Base-by-base conservation (phyloP, 2,113 vertebrate species). In the Lates calcarifer region DNA sequence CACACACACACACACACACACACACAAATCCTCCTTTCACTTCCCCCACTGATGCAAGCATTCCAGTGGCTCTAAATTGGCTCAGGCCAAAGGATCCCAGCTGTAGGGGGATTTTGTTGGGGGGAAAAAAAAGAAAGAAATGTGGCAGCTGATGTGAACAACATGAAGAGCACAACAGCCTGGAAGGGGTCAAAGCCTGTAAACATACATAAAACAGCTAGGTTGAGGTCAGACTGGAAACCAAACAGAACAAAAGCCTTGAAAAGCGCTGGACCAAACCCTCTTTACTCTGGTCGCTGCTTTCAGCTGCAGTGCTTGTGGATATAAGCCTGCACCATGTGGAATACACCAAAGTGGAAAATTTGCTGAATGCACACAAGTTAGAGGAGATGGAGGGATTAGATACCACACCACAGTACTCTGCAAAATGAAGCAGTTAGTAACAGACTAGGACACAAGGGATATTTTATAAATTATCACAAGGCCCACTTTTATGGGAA, bases 341-440 rank as follows among this genome's bases (percentile, higher is more conserved):
- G 57, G 57, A 86, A 81, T 71, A 89, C 72, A 72, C 18, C 68
- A 62, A 62, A 87, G 70, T n/a, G 55, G 53, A 76, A 86, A 24
- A 45, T 56, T 55, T 81, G n/a, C 71, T 72, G 73, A 85, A 77
- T 56, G 70, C 62, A 70, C 60, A 86, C 56, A 83, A 83, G 53
- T 55, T 61, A 73, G 61, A 31, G 22, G 73, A 67, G 64, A 82
- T 49, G 55, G 61, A 57, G 74, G 62, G 87, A 88, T 87, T 83
- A 83, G 83, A 82, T 45, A 39, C 29, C 15, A 9, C 10, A 17
- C 4, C 49, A 41, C 79, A 63, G 53, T 76, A 71, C 75, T 86
- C 66, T 77, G 62, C 64, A 53, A 82, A 82, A 84, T 84, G 37
- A 81, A 70, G 43, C 81, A 66, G 70, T 79, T 62, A 57, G 45